Base-by-base conservation (phyloP, 2,888 invertebrate species). In the Agrochola litura region DNA sequence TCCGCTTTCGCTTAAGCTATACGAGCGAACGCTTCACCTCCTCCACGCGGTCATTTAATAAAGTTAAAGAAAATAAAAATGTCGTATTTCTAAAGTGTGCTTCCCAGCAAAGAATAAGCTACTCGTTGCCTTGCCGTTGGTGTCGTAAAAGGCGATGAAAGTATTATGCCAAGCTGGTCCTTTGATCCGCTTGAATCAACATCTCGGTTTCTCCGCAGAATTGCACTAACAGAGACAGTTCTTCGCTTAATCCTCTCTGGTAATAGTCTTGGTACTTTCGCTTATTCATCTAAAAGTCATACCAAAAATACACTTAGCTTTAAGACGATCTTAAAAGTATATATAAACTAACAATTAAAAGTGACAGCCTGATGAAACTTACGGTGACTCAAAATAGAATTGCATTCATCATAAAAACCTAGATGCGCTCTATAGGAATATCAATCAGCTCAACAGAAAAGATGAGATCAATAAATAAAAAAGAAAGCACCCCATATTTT, bases 1-100 rank as follows among this genome's bases (percentile, higher is more conserved):
- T 87, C 86, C 86, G 86, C 67, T 83, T 22, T 61, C 74, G 60
- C 56, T 82, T 85, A 71, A 58, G 43, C 64, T 63, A 52, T 46
- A 74, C 19, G 43, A 67, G 46, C n/a, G 25, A 69, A 56, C 16
- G 25, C 56, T 65, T 16, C 37, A 68, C 49, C 61, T 37, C 41
- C 0, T 22, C 79, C 52, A 14, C 25, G 12, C 6, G 10, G 46
- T 19, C 46, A 58, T 77, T 71, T 54, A n/a, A 67, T 65, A 82
- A 43, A 63, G 0, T 41, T 22, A 22, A 37, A 30, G 19, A 37
- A 58, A 22, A 37, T 56, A 66, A 70, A 69, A 76, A 49, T 22
- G 10, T 16, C 56, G 19, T 49, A 63, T 43, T 79, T 67, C 43
- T 60, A 19, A 61, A 76, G 30, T 63, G 30, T 54, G 30, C 16